These are phyloP conservation scores for Telenomus remus DNA, from an alignment of 1,140 invertebrate species.

Conservation along the genomic window DNA sequence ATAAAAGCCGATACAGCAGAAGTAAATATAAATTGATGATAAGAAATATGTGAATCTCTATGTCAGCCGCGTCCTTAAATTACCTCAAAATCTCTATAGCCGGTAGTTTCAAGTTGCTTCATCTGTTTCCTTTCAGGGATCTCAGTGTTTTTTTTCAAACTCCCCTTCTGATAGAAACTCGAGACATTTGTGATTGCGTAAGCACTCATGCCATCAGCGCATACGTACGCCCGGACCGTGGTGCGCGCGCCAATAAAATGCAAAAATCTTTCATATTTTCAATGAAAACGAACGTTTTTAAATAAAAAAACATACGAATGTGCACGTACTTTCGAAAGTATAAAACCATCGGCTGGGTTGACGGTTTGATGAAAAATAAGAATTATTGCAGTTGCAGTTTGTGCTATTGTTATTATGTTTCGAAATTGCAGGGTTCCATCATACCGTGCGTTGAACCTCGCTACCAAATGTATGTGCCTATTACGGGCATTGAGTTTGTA, in stretches of 20 bases:
- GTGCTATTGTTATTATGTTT: background rate
- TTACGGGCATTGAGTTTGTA: too few species aligned
- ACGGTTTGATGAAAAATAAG: background rate
- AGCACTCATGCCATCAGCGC: slow-evolving; percentile 9
- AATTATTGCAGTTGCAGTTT: background rate
- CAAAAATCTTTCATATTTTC: slow-evolving; percentile 40
- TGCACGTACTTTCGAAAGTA: background rate
- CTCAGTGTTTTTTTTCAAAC: slow-evolving; percentile 19
- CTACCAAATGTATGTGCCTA: too few species aligned
- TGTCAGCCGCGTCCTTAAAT: slow-evolving; percentile 27
- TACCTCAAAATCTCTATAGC: slow-evolving; percentile 41
- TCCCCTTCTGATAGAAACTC: slow-evolving; percentile 20
- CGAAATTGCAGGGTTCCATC: too few species aligned
- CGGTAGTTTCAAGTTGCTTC: slow-evolving; percentile 46
- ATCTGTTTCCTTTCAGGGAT: slow-evolving; percentile 44
- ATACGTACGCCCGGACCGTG: background rate
- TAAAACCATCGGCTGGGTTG: background rate
- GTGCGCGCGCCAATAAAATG: slow-evolving; percentile 25
- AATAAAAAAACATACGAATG: too few species aligned
- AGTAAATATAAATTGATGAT: slow-evolving; percentile 36
- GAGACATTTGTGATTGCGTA: slow-evolving; percentile 51
- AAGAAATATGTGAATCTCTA: slow-evolving; percentile 10
- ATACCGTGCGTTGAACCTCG: too few species aligned
- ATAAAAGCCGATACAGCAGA: too few species aligned
- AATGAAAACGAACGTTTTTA: slow-evolving; percentile 12